Evolutionary conservation across 2,113 vertebrate species (phyloP), one percentile per base, ranked within the genome.

Genomic region (Ictidomys tridecemlineatus): DNA sequence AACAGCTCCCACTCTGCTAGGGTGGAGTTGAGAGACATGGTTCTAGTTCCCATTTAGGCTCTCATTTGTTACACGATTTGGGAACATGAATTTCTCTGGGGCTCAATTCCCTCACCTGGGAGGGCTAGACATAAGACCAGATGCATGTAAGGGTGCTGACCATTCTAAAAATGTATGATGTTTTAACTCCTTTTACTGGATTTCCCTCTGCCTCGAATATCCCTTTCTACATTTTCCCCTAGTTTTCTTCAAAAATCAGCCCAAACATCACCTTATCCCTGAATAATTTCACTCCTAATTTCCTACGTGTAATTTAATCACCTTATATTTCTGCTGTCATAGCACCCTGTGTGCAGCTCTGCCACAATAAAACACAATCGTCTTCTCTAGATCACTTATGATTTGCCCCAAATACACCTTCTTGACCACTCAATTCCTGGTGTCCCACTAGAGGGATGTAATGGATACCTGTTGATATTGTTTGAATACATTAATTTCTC

Each of bases 361-460:
- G 11, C 30, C 20, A 42, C 37, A 28, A 53, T 51, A 3, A 73
- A 65, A 10, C 48, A 42, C 0, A 32, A 30, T 0, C 77, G 28
- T 26, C 4, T 58, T 16, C 51, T 8, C 2, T 5, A 5, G 34
- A 30, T 73, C 30, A 53, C 13, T 39, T 4, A 1, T 26, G 53
- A 58, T 10, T 89, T 30, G 39, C 10, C 34, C 3, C 26, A 28
- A 4, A 76, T 0, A 37, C 18, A 63, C 0, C 16, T 11, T 42
- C 42, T 8, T 56, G 45, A 45, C 18, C 39, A 63, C 2, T 51
- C 34, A 34, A 63, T 51, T 72, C 4, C 10, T 32, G 22, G 34
- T 30, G 1, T 8, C 42, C 45, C 0, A 5, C 0, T 17, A 26
- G 2, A 11, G 24, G 22, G 3, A 63, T 42, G 56, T 48, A 45